Percentiles rank a stretch among this genome's conserved stretches.
Evolutionary conservation across 1,140 invertebrate genomes (phyloP).

Genomic region (Drosophila tsacasi): DNA sequence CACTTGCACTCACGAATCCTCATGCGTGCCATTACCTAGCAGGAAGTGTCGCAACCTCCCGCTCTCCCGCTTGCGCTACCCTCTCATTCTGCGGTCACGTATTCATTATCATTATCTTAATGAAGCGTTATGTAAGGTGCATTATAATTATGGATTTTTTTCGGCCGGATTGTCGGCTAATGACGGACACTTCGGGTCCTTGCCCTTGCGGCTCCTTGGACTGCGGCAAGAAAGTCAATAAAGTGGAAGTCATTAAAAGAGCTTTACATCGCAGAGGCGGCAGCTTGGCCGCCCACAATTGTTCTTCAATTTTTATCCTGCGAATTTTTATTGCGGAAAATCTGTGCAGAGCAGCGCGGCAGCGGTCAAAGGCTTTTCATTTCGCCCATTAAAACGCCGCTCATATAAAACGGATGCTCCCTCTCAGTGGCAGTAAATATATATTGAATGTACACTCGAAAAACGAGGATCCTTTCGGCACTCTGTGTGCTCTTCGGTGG

Average conservation of each 20-base stretch:
- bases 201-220: conserved; percentile 37
- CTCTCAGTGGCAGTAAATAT: conserved; percentile 27
- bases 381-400: conserved; percentile 70
- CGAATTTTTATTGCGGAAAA: conserved; percentile 29
- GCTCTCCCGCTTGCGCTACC: neutral
- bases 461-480: conserved; percentile 22
- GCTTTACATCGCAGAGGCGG: conserved; percentile 47
- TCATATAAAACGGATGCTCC: conserved; percentile 38
- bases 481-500: neutral
- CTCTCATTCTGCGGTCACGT: conserved; percentile 64
- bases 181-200: conserved; percentile 57
- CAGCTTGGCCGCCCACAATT: conserved; percentile 22
- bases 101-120: conserved; percentile 83
- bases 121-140: conserved; percentile 82
- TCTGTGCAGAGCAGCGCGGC: neutral
- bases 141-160: conserved; percentile 82
- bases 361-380: conserved; percentile 59
- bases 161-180: conserved; percentile 51
- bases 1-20: conserved; percentile 43
- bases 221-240: conserved; percentile 64
- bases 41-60: conserved; percentile 48
- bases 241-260: conserved; percentile 74
- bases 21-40: conserved; percentile 75
- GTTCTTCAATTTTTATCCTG: conserved; percentile 36
- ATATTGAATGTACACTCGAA: conserved; percentile 49